Base-by-base conservation (phyloP, 2,888 invertebrate species). In the Diplazon laetatorius region DNA sequence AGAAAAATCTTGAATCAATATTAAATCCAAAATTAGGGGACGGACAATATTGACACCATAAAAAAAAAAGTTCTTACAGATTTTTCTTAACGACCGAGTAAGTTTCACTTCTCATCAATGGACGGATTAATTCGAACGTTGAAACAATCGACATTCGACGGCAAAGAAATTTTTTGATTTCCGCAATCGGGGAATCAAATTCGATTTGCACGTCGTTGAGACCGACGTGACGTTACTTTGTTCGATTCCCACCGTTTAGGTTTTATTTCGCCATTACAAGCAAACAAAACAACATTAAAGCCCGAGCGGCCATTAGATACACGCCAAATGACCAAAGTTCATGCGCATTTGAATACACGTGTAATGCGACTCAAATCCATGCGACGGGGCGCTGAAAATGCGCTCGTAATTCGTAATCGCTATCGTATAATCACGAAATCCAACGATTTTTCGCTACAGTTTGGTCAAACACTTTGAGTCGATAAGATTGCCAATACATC, bases 301-400 rank as follows among this genome's bases (percentile, higher is more conserved):
- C 2, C 25, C 39, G 39, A 59, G 5, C 10, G 9, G 10, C 59
- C 12, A 39, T 16, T 1, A 37, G 20, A 39, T 50, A 14, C 37
- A 14, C 22, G 39, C 22, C 20, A 22, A 66, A 66, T 14, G 37
- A 50, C 20, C 50, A 22, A 39, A 52, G 65, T 66, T 66, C 65
- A 66, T 39, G 50, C 50, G 16, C 37, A 52, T 66, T 66, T 39
- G 22, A 66, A 66, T 66, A n/a, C n/a, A n/a, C n/a, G 50, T 39
- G 39, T 39, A 25, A 39, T 52, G 39, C 37, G 59, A 59, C 37
- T 20, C 18, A 20, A 59, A 37, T 37, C 39, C 20, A 35, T 39
- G 59, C 18, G 37, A 59, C 37, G 37, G 37, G 22, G 50, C 50
- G 48, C 44, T 48, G 16, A 46, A n/a, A n/a, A 4, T 30, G 22